Evolutionary conservation across 30 jellyfish, hydroid and myxozoan genomes (phyloP).

Genomic region (Turritopsis dohrnii): DNA sequence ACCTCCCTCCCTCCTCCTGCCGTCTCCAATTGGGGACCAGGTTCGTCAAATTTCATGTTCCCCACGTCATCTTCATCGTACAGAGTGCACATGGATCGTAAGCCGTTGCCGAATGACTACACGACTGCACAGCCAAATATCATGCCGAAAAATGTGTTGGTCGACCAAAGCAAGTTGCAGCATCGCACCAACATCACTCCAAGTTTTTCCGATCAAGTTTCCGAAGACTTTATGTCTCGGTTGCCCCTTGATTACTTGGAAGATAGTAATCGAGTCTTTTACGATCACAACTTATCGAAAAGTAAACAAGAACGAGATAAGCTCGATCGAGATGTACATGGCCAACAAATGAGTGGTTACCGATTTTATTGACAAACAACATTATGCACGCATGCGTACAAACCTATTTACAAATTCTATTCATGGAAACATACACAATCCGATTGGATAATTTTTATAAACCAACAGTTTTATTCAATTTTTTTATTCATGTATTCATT

Average conservation of each 20-base stretch:
- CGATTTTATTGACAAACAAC: neutral
- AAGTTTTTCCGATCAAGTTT: neutral
- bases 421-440: neutral
- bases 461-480: neutral
- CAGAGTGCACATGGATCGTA: neutral
- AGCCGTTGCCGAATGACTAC: neutral
- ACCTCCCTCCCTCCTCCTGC: conserved; percentile 6
- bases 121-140: neutral
- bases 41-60: neutral
- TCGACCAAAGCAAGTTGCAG: neutral
- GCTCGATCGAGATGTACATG: neutral
- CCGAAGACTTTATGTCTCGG: neutral
- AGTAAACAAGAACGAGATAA: neutral
- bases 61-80: neutral
- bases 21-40: neutral
- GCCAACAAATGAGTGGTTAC: neutral
- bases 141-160: neutral
- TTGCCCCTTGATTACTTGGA: neutral
- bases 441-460: neutral
- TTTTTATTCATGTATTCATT: neutral
- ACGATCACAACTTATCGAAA: neutral
- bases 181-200: neutral
- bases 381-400: neutral
- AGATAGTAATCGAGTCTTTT: neutral
- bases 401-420: neutral